Conservation (phyloP, 2,113 vertebrate species). For the Podarcis cretensis region DNA sequence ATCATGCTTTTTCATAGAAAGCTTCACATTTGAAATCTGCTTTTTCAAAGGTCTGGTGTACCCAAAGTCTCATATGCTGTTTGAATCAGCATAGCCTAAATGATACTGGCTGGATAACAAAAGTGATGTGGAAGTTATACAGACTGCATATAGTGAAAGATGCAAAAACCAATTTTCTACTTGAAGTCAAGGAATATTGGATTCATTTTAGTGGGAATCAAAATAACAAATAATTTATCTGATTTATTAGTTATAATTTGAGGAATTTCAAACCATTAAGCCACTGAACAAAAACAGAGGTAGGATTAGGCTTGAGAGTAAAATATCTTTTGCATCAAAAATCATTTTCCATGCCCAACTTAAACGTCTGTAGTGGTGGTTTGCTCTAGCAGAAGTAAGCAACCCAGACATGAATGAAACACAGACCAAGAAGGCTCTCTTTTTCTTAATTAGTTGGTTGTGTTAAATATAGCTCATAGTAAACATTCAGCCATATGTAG, state of each 20-base stretch:
- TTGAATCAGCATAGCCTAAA: not conserved
- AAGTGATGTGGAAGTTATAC: not conserved
- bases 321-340: slow-evolving; percentile 42
- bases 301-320: slow-evolving; percentile 26
- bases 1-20: not conserved
- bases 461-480: slow-evolving; percentile 37
- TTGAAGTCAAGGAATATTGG: not conserved
- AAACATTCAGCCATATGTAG: slow-evolving; percentile 36
- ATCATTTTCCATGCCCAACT: slow-evolving; percentile 20
- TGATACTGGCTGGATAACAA: not conserved
- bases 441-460: slow-evolving; percentile 40
- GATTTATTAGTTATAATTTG: slow-evolving; percentile 41
- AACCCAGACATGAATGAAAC: slow-evolving; percentile 26
- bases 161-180: not conserved
- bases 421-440: not conserved
- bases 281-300: slow-evolving; percentile 43
- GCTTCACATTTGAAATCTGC: not conserved
- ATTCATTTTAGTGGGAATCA: slow-evolving; percentile 19
- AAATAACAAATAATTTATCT: slow-evolving; percentile 40
- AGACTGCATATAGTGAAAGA: slow-evolving; percentile 1
- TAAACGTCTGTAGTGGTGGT: not conserved
- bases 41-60: not conserved
- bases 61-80: not conserved
- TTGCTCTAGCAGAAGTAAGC: slow-evolving; percentile 31
- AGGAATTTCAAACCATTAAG: slow-evolving; percentile 47